phyloP scores from a whole-genome alignment of 2,797 vertebrate genomes.

The Furcifer pardalis region DNA sequence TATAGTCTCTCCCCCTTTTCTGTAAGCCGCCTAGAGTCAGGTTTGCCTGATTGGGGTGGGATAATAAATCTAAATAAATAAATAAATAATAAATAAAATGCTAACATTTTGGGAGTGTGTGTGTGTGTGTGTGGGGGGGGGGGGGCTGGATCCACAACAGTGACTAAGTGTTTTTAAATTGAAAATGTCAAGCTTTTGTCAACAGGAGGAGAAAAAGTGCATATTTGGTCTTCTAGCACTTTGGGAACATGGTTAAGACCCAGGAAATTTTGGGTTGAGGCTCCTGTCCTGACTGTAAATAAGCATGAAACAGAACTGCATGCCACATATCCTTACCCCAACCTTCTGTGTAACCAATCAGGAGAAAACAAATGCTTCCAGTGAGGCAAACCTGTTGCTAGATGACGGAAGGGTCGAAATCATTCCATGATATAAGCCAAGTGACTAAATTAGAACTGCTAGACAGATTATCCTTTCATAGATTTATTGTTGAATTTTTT shows the following conservation, averaged over 20 bases:
- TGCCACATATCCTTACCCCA: background rate
- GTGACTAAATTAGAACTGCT: background rate
- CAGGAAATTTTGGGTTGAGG: background rate
- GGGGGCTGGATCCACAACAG: no score
- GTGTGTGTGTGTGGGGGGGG: no score
- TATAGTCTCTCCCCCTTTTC: no score
- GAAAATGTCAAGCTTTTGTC: no score
- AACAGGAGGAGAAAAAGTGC: background rate
- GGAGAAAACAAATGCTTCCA: background rate
- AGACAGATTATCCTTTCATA: no score
- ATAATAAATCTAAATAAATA: no score
- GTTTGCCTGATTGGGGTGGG: no score
- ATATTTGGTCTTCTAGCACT: background rate
- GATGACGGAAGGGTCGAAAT: background rate
- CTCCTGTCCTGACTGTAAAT: background rate
- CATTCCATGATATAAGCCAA: background rate
- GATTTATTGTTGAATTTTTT: no score
- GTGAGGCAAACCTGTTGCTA: background rate
- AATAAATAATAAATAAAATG: no score
- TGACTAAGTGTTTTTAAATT: no score
- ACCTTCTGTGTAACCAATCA: background rate
- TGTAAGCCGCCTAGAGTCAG: no score
- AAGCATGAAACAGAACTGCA: background rate
- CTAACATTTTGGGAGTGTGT: no score
- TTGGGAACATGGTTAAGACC: background rate